These are phyloP conservation scores for Pipistrellus kuhlii DNA, from an alignment of 2,797 vertebrate species.

Conservation along the genomic window DNA sequence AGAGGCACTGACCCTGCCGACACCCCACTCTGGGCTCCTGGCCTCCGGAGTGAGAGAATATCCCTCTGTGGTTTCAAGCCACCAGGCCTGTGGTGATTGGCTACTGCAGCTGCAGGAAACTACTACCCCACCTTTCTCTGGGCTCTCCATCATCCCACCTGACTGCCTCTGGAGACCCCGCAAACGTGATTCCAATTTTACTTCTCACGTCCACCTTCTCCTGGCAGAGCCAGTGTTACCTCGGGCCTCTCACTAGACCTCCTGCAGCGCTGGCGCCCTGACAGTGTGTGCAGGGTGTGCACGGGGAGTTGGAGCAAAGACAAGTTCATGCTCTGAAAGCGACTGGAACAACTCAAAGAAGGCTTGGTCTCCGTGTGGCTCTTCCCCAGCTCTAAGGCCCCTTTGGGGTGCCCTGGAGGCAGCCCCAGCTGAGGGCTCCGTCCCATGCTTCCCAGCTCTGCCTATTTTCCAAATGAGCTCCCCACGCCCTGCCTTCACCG, in stretches of 20 bases:
- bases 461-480: no score
- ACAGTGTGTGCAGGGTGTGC: fast-evolving
- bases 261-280: no score
- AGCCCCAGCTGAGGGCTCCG: background rate
- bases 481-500: background rate
- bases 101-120: no score
- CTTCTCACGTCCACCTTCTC: background rate
- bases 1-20: no score
- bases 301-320: no score
- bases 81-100: no score
- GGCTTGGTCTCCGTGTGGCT: fast-evolving
- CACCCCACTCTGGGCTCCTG: no score
- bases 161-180: no score
- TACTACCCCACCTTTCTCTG: no score
- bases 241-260: fast-evolving
- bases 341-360: background rate
- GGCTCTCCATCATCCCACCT: no score
- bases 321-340: background rate
- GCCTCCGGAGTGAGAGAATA: no score
- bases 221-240: background rate
- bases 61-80: no score
- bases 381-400: background rate
- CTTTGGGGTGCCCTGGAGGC: background rate
- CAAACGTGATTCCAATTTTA: background rate
- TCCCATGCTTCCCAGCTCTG: background rate